These are phyloP conservation scores for Procambarus virginalis DNA, from an alignment of 1,140 invertebrate species.

Conservation along the genomic window DNA sequence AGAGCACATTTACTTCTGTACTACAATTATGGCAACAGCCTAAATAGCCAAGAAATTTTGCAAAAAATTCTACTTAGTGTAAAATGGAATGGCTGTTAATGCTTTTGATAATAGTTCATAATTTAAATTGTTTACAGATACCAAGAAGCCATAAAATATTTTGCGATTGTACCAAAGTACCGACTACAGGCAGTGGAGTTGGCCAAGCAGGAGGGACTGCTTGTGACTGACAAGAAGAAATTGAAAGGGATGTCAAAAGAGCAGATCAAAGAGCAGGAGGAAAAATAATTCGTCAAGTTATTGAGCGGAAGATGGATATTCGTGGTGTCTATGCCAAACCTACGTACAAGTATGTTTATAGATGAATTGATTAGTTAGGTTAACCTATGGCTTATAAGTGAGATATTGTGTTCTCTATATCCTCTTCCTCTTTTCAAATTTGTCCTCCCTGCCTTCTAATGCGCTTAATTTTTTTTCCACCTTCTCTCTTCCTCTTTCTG, in stretches of 20 bases:
- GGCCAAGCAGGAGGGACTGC: constrained; percentile 83
- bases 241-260: constrained; percentile 70
- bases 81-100: too few species aligned
- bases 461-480: too few species aligned
- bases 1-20: too few species aligned
- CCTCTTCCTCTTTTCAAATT: too few species aligned
- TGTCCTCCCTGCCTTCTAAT: too few species aligned
- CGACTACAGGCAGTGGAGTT: constrained; percentile 87
- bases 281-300: constrained; percentile 70
- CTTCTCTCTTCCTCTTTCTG: not conserved
- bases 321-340: constrained; percentile 69
- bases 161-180: constrained; percentile 90
- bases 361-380: not conserved
- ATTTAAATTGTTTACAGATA: constrained; percentile 75
- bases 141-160: constrained; percentile 89
- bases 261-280: constrained; percentile 70
- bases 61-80: too few species aligned
- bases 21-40: too few species aligned
- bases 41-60: too few species aligned
- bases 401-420: too few species aligned
- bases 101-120: not conserved
- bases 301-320: constrained; percentile 71
- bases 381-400: too few species aligned
- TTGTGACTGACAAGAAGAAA: constrained; percentile 72
- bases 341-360: constrained; percentile 57